Base-by-base conservation (phyloP, 2,113 vertebrate genomes). In the Rhombomys opimus region DNA sequence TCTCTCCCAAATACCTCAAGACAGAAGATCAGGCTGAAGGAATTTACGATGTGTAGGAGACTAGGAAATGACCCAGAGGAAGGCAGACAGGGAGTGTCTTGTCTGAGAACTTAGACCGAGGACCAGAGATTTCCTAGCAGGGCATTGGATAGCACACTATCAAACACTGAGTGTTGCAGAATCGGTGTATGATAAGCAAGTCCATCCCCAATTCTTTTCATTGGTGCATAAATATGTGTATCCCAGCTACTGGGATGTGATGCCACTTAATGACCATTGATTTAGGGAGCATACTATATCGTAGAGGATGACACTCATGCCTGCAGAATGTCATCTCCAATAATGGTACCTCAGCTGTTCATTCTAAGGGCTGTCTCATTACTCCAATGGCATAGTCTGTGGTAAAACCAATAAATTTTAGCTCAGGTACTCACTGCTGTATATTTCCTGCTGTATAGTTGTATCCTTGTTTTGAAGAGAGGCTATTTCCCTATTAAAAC, bases 91-190 rank as follows among this genome's bases (percentile, higher is more conserved):
- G 35, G 67, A 59, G 2, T 9, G 14, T 84, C 25, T 73, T 7
- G 1, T 52, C 23, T 50, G 87, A 27, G 12, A 52, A 4, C 54
- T 8, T 63, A 70, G 13, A n/a, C 30, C 25, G 14, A 18, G 35
- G 30, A 35, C 18, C 10, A 54, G 61, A n/a, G 5, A 23, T 35
- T 12, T 72, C 41, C 11, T 18, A 80, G 25, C 11, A 27, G 38
- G 38, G 32, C 59, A 52, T 1, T 67, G 50, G 41, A 1, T 57
- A 38, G 13, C 65, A 11, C 1, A 0, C 0, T 46, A 9, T 59
- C 50, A 70, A 32, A 12, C 57, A 92, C 38, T 30, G 17, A 41
- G 17, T 89, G 52, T n/a, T 25, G 25, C 52, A 17, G 22, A 61
- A 14, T 27, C 8, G 1, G 72, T 23, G 38, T 20, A 5, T 6